Conservation (phyloP, 1,140 invertebrate genomes). For the Diuraphis noxia region DNA sequence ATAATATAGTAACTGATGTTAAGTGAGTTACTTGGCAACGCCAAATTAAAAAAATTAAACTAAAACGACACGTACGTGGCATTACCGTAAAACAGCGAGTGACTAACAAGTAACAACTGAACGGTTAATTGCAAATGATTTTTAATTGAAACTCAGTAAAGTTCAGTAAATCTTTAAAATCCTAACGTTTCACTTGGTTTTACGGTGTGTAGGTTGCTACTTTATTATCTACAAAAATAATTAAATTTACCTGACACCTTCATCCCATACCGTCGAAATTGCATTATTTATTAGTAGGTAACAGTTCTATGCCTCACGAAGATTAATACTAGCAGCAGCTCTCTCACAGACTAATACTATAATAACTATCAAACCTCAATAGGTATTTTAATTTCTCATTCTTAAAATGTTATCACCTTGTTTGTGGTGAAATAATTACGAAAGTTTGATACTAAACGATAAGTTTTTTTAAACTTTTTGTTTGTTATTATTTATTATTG, state of each 20-base stretch:
- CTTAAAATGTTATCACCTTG: too few species aligned
- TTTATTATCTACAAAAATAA: not conserved
- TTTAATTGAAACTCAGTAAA: not conserved
- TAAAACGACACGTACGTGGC: not conserved
- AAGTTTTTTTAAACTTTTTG: too few species aligned
- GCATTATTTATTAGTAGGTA: not conserved
- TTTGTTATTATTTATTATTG: too few species aligned
- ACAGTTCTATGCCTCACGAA: not conserved
- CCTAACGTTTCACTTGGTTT: not conserved
- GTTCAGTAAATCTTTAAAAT: not conserved
- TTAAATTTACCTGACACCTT: not conserved
- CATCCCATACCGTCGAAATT: not conserved
- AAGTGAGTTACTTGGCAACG: not conserved
- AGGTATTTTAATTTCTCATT: too few species aligned
- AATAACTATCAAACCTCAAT: not conserved
- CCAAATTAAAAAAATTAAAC: not conserved
- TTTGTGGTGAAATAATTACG: too few species aligned
- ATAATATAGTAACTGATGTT: not conserved
- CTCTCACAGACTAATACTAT: not conserved
- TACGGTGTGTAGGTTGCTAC: not conserved
- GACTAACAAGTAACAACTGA: not conserved
- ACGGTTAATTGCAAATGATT: not conserved
- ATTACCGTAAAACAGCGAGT: not conserved
- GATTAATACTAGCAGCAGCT: not conserved
- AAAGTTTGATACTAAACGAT: too few species aligned